phyloP scores from a whole-genome alignment of 2,888 invertebrate species.

The Drosophila multiciliata region DNA sequence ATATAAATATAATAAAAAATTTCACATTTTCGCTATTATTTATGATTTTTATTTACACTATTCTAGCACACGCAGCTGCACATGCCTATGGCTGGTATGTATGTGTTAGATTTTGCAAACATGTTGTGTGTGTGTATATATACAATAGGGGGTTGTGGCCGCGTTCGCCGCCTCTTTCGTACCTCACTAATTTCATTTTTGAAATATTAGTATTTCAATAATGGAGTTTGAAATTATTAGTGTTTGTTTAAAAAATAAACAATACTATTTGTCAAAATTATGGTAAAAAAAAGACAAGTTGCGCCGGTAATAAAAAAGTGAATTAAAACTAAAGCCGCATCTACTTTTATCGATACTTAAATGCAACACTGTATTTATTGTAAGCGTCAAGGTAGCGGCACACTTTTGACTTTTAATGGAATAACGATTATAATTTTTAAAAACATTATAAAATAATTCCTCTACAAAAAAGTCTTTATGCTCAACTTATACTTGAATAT shows the following conservation, averaged over 20 bases:
- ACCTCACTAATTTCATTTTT: constrained; percentile 73
- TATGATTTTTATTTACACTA: constrained; percentile 4
- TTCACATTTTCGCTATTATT: background rate
- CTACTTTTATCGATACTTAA: constrained; percentile 23
- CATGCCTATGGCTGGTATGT: constrained; percentile 15
- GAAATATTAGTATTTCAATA: constrained; percentile 19
- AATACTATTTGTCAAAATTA: constrained; percentile 8
- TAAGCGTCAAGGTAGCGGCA: constrained; percentile 30
- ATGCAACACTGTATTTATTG: background rate
- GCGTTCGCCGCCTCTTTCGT: constrained; percentile 32
- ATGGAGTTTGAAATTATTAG: background rate
- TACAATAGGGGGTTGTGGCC: background rate
- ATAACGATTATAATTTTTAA: background rate
- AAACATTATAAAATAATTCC: background rate
- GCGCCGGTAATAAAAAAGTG: constrained; percentile 36
- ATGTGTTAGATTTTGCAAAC: constrained; percentile 14
- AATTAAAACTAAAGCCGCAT: constrained; percentile 35
- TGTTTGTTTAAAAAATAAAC: background rate
- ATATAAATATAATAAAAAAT: background rate
- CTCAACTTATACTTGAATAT: background rate
- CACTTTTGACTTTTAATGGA: background rate
- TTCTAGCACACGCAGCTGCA: constrained; percentile 8
- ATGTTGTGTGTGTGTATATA: constrained; percentile 11
- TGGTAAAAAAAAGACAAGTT: constrained; percentile 25
- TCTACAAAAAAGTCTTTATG: background rate